Evolutionary conservation across 1,140 invertebrate species (phyloP).

Genomic region (Diploscapter pachys): DNA sequence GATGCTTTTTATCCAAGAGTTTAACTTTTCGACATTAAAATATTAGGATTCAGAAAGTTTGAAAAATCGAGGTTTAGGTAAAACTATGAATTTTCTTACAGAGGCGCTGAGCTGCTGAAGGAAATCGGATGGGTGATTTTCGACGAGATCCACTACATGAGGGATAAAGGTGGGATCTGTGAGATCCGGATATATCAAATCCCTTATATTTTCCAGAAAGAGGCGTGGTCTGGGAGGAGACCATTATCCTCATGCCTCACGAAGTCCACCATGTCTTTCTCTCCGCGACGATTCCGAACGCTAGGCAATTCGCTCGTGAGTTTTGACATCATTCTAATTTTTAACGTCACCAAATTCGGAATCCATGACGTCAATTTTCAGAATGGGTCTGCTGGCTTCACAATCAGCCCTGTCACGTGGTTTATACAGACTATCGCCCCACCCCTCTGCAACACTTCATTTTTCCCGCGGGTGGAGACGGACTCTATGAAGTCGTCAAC

Average conservation of each 20-base stretch:
- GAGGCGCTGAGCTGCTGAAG: conserved; percentile 91
- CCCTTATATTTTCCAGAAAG: conserved; percentile 67
- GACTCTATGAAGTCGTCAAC: conserved; percentile 90
- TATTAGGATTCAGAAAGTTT: background rate
- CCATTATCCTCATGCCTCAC: conserved; percentile 91
- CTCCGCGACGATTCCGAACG: conserved; percentile 98
- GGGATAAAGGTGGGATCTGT: conserved; percentile 72
- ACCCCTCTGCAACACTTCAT: conserved; percentile 97
- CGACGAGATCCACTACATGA: conserved; percentile 99
- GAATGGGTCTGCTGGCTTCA: conserved; percentile 98
- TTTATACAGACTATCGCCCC: conserved; percentile 96
- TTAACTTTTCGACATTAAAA: background rate
- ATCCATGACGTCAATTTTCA: conserved; percentile 21
- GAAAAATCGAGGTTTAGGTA: background rate
- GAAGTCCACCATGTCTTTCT: conserved; percentile 98
- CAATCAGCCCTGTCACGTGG: conserved; percentile 90
- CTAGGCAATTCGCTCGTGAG: conserved; percentile 77
- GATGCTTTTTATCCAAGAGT: background rate
- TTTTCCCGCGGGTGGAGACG: conserved; percentile 88
- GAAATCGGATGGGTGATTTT: conserved; percentile 99
- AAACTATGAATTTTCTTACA: conserved; percentile 37
- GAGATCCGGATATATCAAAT: background rate
- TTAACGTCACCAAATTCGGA: background rate
- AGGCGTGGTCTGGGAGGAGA: conserved; percentile 99
- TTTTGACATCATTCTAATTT: background rate